phyloP scores from a whole-genome alignment of 2,113 vertebrate genomes.

The Petaurus breviceps region DNA sequence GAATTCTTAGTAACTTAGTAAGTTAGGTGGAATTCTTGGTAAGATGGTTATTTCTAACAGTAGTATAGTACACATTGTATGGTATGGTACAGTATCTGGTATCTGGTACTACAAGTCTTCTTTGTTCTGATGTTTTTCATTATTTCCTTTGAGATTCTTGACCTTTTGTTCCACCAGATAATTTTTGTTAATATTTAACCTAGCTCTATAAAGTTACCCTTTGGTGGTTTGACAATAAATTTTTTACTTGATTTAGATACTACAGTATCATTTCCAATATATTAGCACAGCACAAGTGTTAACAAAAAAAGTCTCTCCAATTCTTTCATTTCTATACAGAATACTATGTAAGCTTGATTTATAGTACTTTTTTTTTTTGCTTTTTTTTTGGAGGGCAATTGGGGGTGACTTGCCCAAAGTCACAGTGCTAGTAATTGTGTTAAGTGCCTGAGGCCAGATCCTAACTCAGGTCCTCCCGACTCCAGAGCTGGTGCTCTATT shows the following conservation, averaged over 20 bases:
- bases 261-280: not conserved
- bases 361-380: not conserved
- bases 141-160: not conserved
- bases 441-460: too few species aligned
- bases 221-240: not conserved
- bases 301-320: not conserved
- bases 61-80: not conserved
- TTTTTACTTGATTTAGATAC: not conserved
- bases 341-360: not conserved
- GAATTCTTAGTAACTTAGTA: too few species aligned
- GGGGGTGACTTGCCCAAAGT: too few species aligned
- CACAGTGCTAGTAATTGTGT: too few species aligned
- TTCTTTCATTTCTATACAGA: not conserved
- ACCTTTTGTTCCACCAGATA: not conserved
- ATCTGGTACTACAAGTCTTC: not conserved
- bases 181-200: not conserved
- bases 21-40: too few species aligned
- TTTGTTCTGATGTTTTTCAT: not conserved
- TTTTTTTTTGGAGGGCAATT: too few species aligned
- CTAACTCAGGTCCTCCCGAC: too few species aligned
- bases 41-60: too few species aligned
- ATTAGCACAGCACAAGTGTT: not conserved
- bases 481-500: too few species aligned
- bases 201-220: not conserved
- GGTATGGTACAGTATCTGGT: not conserved